Evolutionary conservation across 2,797 vertebrate genomes (phyloP).

Genomic region (Enteromius viviparus): DNA sequence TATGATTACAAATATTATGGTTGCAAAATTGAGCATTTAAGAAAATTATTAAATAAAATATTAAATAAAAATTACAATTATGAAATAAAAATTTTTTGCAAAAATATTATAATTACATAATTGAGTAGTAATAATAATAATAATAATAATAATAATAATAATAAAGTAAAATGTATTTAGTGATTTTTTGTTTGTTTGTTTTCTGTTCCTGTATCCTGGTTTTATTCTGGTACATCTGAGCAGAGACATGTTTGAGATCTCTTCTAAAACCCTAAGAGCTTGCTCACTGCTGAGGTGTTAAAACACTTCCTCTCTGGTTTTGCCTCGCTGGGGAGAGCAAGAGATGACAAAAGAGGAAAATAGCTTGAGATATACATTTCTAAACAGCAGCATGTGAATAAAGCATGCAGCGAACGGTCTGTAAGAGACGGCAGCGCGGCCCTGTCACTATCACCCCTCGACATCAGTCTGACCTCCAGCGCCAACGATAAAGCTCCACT

Average conservation of each 20-base stretch:
- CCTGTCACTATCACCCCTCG: not conserved
- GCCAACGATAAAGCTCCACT: conserved; percentile 37
- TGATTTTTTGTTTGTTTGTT: not conserved
- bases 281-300: not conserved
- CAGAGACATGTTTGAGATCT: not conserved
- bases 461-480: conserved; percentile 21
- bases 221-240: not conserved
- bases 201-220: too few relatives aligned
- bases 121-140: not conserved
- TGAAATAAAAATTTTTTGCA: not conserved
- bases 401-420: not conserved
- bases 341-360: not conserved
- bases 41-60: not conserved
- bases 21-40: not conserved
- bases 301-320: not conserved
- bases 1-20: not conserved
- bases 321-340: not conserved
- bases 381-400: not conserved
- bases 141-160: not conserved
- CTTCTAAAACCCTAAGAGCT: not conserved
- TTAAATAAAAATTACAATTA: not conserved
- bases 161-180: not conserved
- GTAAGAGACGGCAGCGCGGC: not conserved
- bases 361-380: not conserved
- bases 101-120: not conserved